Evolutionary conservation across 2,888 invertebrate genomes (phyloP), one percentile per base, ranked within the genome.

Genomic region (Dynastes maya): DNA sequence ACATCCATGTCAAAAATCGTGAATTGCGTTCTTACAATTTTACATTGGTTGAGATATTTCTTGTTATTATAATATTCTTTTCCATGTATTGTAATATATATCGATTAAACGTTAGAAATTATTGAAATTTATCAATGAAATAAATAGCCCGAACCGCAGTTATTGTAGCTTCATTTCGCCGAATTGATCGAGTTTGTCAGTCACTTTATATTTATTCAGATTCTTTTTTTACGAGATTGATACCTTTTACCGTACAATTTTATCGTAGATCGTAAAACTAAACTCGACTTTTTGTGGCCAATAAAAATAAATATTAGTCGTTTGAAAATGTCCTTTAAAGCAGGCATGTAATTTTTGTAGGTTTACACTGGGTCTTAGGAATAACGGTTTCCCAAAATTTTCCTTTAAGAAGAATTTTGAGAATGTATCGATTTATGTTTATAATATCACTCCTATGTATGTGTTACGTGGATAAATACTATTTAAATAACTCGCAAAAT

Each of bases 1-100:
- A 84, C 81, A 81, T 81, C 81, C 76, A 78, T 77, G 80, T 80
- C 80, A 82, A 82, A 81, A 80, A 32, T 72, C 37, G 49, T 55
- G 53, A 37, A 51, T 78, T 78, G 65, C 64, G 61, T 22, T 63
- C 51, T 53, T 72, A 51, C 61, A 63, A 45, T 74, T 61, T 58
- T 71, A 27, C 51, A 27, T 45, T 8, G 29, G 29, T 1, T 29
- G 51, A 49, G 51, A 29, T 3, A 68, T 27, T 22, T 1, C 8
- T 49, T 45, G 2, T n/a, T 29, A 29, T 51, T 51, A 68, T 29
- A 11, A 9, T 68, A 51, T 45, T 45, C 22, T 49, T 27, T 27
- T 68, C 29, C 49, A 2, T 22, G 22, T 22, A 22, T 22, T 22
- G 22, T 22, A 22, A 22, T 8, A 45, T 45, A 8, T 11, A 8